Conservation (phyloP, 2,797 vertebrate genomes). For the Sebastes aleutianus region DNA sequence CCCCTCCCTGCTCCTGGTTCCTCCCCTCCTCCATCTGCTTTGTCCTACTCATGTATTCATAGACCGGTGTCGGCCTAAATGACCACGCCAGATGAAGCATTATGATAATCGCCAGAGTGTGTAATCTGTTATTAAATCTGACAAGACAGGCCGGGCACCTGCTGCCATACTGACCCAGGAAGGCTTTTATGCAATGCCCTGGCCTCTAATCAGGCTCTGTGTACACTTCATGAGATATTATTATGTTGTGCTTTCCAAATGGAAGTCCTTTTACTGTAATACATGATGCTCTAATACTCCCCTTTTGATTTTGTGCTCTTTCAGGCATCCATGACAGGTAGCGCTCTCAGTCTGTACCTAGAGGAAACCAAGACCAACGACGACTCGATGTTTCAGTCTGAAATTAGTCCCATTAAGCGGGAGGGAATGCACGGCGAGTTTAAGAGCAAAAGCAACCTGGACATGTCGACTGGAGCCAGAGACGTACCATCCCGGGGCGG, state of each 20-base stretch:
- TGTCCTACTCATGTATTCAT: slow-evolving; percentile 75
- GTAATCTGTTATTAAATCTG: slow-evolving; percentile 77
- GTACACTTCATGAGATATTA: neutral
- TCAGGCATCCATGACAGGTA: slow-evolving; percentile 95
- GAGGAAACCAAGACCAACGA: slow-evolving; percentile 82
- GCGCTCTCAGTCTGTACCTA: slow-evolving; percentile 86
- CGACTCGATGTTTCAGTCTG: slow-evolving; percentile 66
- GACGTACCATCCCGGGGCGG: slow-evolving; percentile 24
- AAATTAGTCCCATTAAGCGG: slow-evolving; percentile 61
- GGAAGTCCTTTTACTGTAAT: neutral
- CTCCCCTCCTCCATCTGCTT: slow-evolving; percentile 47
- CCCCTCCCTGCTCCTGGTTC: neutral
- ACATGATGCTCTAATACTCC: neutral
- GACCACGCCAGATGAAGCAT: slow-evolving; percentile 64
- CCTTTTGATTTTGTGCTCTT: slow-evolving; percentile 27
- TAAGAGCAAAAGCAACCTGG: slow-evolving; percentile 49
- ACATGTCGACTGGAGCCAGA: slow-evolving; percentile 32
- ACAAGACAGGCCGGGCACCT: slow-evolving; percentile 56
- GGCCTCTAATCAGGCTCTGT: slow-evolving; percentile 32
- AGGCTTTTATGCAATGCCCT: slow-evolving; percentile 16
- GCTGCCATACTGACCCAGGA: slow-evolving; percentile 43
- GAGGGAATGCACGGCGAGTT: slow-evolving; percentile 33
- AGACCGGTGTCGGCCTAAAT: slow-evolving; percentile 60
- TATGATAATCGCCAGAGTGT: slow-evolving; percentile 66
- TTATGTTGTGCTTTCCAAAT: neutral